phyloP scores from a whole-genome alignment of 2,113 vertebrate species.

The Trematocara stigmaticum region DNA sequence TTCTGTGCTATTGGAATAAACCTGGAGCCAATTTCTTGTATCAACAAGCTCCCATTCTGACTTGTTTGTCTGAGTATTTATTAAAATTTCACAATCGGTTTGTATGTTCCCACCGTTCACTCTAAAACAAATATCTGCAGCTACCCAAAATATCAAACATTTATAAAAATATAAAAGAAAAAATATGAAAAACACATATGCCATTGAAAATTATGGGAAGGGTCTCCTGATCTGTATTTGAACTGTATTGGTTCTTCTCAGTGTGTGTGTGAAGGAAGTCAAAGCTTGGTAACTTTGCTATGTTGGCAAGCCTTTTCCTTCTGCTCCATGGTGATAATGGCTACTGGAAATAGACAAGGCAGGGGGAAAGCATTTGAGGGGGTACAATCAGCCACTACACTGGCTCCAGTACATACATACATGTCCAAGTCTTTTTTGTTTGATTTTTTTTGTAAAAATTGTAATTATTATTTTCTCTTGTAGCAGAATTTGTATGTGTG shows the following conservation, averaged over 20 bases:
- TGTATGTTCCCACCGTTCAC: conserved; percentile 26
- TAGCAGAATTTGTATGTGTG: neutral
- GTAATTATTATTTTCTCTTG: neutral
- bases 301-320: conserved; percentile 27
- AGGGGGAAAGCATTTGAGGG: neutral
- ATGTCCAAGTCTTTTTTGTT: neutral
- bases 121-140: conserved; percentile 47
- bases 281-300: neutral
- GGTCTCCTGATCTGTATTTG: neutral
- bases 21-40: conserved; percentile 20
- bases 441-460: neutral
- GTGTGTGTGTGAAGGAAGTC: conserved; percentile 27
- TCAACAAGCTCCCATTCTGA: conserved; percentile 19
- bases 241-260: conserved; percentile 11
- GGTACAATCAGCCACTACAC: neutral
- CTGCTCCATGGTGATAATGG: conserved; percentile 30
- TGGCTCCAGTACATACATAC: neutral
- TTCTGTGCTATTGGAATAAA: conserved; percentile 46
- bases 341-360: conserved; percentile 21
- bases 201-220: conserved; percentile 39
- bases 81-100: conserved; percentile 65
- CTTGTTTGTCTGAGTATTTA: conserved; percentile 43
- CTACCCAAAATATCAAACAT: conserved; percentile 59
- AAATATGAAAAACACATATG: conserved; percentile 44
- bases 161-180: conserved; percentile 20